Base-by-base conservation (phyloP, 2,113 vertebrate species). In the Glaucidium brasilianum region DNA sequence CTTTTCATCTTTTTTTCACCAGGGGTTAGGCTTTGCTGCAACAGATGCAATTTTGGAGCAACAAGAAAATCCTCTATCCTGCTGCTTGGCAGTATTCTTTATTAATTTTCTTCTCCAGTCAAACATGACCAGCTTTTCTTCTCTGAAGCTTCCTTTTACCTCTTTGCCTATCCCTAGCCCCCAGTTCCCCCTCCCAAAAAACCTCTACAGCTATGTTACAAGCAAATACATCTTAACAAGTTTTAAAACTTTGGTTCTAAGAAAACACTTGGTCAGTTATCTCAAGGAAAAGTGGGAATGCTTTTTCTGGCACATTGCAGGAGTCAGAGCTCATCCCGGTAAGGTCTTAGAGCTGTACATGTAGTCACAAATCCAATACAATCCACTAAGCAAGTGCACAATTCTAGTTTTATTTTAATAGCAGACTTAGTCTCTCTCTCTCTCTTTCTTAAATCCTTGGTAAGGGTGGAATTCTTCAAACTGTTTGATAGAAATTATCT, bases 401-500 rank as follows among this genome's bases (percentile, higher is more conserved):
- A 98, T 97, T 98, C 98, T 98, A 98, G 97, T 97, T 98, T 98
- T 98, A 97, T 94, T 97, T 97, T 97, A 97, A 97, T 97, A 98
- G 97, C 98, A 98, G 98, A 97, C 84, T 97, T 94, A 93, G 97
- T 96, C 80, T 92, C 94, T 97, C 92, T 97, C 88, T 94, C 47
- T 97, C 23, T 93, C 87, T 94, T 74, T 96, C 95, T 97, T 55
- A 76, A 95, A 93, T 95, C 95, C 97, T 95, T 91, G 49, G 43
- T 68, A 79, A 84, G 39, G 92, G 62, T 81, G 95, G 84, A 95
- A 69, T 58, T 96, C 92, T 97, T 99, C 99, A 99, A 97, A 99
- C 99, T 34, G 99, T 99, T 96, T 99, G 99, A 98, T 99, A 99
- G 98, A 99, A 99, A 94, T 98, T 99, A 98, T 99, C 99, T 95